These are phyloP conservation scores for Leptinotarsa juncta DNA, from an alignment of 2,888 invertebrate genomes.

Conservation along the genomic window DNA sequence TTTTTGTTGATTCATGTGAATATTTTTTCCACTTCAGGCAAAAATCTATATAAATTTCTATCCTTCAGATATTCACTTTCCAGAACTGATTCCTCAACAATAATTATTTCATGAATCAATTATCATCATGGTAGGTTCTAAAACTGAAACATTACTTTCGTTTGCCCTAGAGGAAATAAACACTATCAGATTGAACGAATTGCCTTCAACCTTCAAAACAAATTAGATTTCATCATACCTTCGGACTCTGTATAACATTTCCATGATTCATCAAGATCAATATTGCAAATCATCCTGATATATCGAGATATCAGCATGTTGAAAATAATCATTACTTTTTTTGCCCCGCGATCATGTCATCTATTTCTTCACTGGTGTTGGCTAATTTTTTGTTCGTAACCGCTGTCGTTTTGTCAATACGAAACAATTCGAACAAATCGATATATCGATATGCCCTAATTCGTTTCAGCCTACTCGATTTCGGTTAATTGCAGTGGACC, in stretches of 20 bases:
- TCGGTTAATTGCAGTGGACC: conserved; percentile 18
- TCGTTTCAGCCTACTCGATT: conserved; percentile 22
- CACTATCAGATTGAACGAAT: conserved; percentile 1
- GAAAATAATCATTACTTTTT: conserved; percentile 22
- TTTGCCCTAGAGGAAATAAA: conserved; percentile 4
- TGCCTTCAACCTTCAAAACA: conserved; percentile 17
- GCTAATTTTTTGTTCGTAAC: conserved; percentile 22
- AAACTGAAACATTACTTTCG: not conserved
- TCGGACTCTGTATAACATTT: conserved; percentile 1
- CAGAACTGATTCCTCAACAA: no score
- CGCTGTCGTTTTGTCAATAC: conserved; percentile 22
- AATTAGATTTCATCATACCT: conserved; percentile 16
- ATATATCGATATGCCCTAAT: conserved; percentile 30
- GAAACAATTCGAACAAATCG: conserved; percentile 25
- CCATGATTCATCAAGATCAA: conserved; percentile 21
- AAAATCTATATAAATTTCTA: no score
- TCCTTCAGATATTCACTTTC: no score
- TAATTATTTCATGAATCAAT: no score
- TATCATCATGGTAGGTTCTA: not conserved
- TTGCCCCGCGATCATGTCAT: conserved; percentile 24
- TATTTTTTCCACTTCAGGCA: no score
- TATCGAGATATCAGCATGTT: conserved; percentile 21
- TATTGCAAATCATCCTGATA: conserved; percentile 25
- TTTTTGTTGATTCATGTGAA: no score
- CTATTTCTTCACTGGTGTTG: conserved; percentile 30